These are phyloP conservation scores for Antigone vipio DNA, from an alignment of 2,113 vertebrate genomes.

Conservation along the genomic window DNA sequence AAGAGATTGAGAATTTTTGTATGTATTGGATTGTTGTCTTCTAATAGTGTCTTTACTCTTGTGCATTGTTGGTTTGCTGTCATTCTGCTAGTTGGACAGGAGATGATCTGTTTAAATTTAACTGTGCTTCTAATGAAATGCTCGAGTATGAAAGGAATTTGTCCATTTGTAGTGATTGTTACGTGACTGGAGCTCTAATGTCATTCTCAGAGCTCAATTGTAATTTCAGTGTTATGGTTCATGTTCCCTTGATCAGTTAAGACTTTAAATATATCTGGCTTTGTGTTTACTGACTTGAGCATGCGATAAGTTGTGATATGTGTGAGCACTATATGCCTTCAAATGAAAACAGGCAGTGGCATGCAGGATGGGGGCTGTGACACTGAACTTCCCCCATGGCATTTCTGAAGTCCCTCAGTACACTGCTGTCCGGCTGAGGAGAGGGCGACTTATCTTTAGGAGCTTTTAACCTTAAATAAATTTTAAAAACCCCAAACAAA, in stretches of 20 bases:
- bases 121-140: not conserved
- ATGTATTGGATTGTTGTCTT: not conserved
- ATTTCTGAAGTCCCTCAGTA: not conserved
- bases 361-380: not conserved
- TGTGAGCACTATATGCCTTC: not conserved
- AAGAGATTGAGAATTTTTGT: not conserved
- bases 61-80: not conserved
- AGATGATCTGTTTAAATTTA: not conserved
- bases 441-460: not conserved
- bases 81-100: not conserved
- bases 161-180: not conserved
- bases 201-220: not conserved
- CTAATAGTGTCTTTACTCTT: not conserved
- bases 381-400: not conserved
- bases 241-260: not conserved
- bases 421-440: not conserved
- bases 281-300: slow-evolving; percentile 1
- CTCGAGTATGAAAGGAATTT: not conserved
- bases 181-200: not conserved
- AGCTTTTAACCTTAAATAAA: not conserved
- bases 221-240: not conserved
- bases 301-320: not conserved
- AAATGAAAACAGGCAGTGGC: not conserved
- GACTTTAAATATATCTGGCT: not conserved
- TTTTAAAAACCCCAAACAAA: too few species aligned